These are phyloP conservation scores for Drosophila paulistorum DNA, from an alignment of 1,140 invertebrate species.

Conservation along the genomic window DNA sequence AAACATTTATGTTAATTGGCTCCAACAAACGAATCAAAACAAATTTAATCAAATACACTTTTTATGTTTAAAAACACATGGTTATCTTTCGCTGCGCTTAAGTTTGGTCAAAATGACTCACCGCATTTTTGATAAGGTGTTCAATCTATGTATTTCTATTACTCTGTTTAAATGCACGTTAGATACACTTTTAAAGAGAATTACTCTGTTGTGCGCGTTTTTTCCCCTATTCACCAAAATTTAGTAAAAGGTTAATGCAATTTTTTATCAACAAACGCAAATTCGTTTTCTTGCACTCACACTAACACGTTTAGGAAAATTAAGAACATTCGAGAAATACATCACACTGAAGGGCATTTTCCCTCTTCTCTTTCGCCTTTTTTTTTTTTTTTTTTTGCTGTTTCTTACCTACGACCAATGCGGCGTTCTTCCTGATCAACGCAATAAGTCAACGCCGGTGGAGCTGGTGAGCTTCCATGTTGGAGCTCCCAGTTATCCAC, in stretches of 20 bases:
- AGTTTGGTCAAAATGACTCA: constrained; percentile 51
- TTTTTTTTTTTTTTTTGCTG: constrained; percentile 10
- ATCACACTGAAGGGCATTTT: constrained; percentile 29
- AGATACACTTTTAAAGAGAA: not conserved
- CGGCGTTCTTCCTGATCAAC: constrained; percentile 65
- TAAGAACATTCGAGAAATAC: constrained; percentile 20
- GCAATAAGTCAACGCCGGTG: constrained; percentile 62
- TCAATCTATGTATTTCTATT: not conserved
- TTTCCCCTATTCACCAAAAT: too few relatives aligned
- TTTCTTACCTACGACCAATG: constrained; percentile 73
- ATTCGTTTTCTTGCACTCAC: not conserved
- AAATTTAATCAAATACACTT: constrained; percentile 17
- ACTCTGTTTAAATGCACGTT: not conserved
- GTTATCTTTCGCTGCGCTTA: constrained; percentile 33
- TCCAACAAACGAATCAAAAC: constrained; percentile 26
- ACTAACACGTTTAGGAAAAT: not conserved
- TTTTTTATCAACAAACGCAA: not conserved
- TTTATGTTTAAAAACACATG: constrained; percentile 33
- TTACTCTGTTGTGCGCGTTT: too few relatives aligned
- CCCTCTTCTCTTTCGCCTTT: constrained; percentile 6
- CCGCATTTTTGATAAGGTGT: constrained; percentile 66
- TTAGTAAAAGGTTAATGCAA: not conserved
- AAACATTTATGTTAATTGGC: constrained; percentile 26
- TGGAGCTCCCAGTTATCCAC: constrained; percentile 37
- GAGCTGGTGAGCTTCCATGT: constrained; percentile 3